These are phyloP conservation scores for Yasuhikotakia modesta DNA, from an alignment of 2,797 vertebrate genomes.

Conservation along the genomic window DNA sequence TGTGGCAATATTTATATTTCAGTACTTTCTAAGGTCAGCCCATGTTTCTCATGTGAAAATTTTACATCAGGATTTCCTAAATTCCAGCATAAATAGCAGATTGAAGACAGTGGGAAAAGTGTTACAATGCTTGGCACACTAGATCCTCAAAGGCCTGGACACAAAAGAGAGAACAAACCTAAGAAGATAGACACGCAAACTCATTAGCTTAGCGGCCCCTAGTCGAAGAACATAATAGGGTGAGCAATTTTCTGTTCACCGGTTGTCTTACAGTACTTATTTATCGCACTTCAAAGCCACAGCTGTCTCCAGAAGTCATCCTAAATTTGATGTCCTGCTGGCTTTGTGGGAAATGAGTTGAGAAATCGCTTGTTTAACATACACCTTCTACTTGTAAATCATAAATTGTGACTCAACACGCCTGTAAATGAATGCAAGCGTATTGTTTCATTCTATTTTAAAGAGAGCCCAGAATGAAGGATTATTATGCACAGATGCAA, in stretches of 20 bases:
- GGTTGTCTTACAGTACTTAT: conserved; percentile 70
- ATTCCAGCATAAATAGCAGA: conserved; percentile 65
- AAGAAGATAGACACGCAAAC: conserved; percentile 78
- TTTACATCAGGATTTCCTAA: conserved; percentile 68
- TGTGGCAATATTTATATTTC: conserved; percentile 69
- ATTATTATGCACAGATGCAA: conserved; percentile 56
- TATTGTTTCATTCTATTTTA: conserved; percentile 41
- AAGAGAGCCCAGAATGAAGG: conserved; percentile 44
- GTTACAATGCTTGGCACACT: conserved; percentile 74
- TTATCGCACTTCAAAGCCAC: conserved; percentile 72
- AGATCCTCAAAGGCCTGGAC: conserved; percentile 77
- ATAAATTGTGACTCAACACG: conserved; percentile 30
- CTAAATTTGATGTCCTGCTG: conserved; percentile 53
- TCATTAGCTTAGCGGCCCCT: conserved; percentile 80
- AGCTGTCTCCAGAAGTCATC: conserved; percentile 58
- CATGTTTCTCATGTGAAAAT: conserved; percentile 70
- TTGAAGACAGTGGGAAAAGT: conserved; percentile 75
- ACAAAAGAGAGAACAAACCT: conserved; percentile 78
- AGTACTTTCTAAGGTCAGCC: conserved; percentile 59
- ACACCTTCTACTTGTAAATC: conserved; percentile 17
- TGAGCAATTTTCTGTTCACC: conserved; percentile 65
- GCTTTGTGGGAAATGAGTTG: conserved; percentile 61
- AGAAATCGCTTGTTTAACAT: conserved; percentile 26
- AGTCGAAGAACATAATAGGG: conserved; percentile 67
- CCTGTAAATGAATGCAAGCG: conserved; percentile 25